These are phyloP conservation scores for Marasmarcha lunaedactyla DNA, from an alignment of 2,888 invertebrate species.

Conservation along the genomic window DNA sequence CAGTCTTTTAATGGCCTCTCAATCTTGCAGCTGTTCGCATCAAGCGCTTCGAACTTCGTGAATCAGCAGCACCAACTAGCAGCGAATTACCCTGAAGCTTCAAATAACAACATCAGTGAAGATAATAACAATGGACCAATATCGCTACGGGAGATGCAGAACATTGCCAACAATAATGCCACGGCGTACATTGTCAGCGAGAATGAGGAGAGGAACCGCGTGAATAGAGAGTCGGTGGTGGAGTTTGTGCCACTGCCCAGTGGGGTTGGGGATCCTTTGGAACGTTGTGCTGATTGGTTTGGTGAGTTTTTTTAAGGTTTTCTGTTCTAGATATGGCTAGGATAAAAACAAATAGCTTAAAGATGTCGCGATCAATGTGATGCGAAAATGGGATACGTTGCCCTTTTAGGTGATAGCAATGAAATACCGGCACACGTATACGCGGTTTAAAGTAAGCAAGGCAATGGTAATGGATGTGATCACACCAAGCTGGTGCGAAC, in stretches of 20 bases:
- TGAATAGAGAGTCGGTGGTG: conserved; percentile 53
- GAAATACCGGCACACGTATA: no score
- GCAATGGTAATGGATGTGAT: no score
- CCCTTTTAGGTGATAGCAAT: no score
- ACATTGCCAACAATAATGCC: conserved; percentile 69
- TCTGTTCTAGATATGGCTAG: background rate
- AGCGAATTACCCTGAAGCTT: conserved; percentile 54
- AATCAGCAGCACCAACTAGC: conserved; percentile 51
- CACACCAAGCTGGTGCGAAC: no score
- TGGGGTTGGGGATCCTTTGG: conserved; percentile 45
- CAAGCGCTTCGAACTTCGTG: conserved; percentile 47
- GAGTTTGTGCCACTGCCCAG: conserved; percentile 54
- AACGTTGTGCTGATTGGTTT: conserved; percentile 57
- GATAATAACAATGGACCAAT: conserved; percentile 71
- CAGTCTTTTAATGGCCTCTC: no score
- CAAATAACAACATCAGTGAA: conserved; percentile 56
- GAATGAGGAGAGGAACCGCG: conserved; percentile 54
- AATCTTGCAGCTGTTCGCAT: conserved; percentile 58
- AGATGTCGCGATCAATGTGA: no score
- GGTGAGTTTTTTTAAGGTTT: conserved; percentile 28
- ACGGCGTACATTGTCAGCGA: conserved; percentile 63
- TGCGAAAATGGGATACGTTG: no score
- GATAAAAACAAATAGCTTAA: no score
- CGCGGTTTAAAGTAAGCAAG: no score
- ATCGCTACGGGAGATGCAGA: conserved; percentile 67